phyloP scores from a whole-genome alignment of 2,888 invertebrate genomes.

The Biston betularia region DNA sequence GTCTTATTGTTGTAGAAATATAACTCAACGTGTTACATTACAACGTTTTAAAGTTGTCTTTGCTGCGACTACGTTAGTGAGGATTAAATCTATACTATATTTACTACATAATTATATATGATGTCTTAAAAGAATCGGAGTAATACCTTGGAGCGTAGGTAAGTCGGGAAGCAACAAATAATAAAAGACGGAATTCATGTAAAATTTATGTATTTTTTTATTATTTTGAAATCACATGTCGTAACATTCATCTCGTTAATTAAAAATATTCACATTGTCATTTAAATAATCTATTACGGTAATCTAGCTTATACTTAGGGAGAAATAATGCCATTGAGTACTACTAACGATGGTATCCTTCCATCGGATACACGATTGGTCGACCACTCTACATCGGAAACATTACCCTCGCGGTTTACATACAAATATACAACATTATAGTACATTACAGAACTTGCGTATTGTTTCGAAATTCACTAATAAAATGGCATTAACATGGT shows the following conservation, averaged over 20 bases:
- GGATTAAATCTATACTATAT: too few relatives aligned
- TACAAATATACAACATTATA: slow-evolving; percentile 85
- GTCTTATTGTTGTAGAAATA: too few relatives aligned
- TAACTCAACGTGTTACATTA: too few relatives aligned
- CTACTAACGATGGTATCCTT: slow-evolving; percentile 70
- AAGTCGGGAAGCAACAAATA: not conserved
- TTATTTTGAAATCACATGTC: slow-evolving; percentile 88
- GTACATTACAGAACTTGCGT: slow-evolving; percentile 80
- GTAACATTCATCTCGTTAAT: slow-evolving; percentile 88
- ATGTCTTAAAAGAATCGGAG: too few relatives aligned
- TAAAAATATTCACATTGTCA: slow-evolving; percentile 89
- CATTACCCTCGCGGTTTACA: slow-evolving; percentile 76
- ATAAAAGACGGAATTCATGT: slow-evolving; percentile 70
- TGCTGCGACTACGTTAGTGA: too few relatives aligned
- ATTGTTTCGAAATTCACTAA: slow-evolving; percentile 79
- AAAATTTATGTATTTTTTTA: slow-evolving; percentile 86
- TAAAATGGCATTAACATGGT: slow-evolving; percentile 84
- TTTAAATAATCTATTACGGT: slow-evolving; percentile 88
- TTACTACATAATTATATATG: too few relatives aligned
- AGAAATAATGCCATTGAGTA: slow-evolving; percentile 85
- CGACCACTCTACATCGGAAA: slow-evolving; percentile 79
- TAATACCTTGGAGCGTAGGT: not conserved
- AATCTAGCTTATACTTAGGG: slow-evolving; percentile 83
- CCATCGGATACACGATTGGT: slow-evolving; percentile 81
- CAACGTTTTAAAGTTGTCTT: too few relatives aligned